Percentiles rank a stretch among this genome's conserved stretches.
Evolutionary conservation across 2,113 vertebrate genomes (phyloP).

Genomic region (Cynocephalus volans): DNA sequence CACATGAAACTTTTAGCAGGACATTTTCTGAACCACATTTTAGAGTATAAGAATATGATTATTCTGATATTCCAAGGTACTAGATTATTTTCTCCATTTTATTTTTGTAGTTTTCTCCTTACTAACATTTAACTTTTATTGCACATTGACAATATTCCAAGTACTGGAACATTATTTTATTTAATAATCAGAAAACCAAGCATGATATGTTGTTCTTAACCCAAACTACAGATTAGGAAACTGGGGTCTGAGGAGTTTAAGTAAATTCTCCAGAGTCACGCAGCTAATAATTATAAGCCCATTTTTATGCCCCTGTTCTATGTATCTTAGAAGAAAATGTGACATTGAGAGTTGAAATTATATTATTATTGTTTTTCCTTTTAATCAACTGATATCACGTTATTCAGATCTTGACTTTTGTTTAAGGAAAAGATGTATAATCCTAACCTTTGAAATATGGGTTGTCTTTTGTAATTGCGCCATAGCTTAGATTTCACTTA

Average conservation of each 20-base stretch:
- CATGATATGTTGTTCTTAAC: background rate
- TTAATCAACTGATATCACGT: background rate
- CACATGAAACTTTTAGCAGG: background rate
- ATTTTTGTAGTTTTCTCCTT: background rate
- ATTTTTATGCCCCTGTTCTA: background rate
- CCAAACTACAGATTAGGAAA: background rate
- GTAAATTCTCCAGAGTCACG: background rate
- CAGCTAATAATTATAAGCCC: background rate
- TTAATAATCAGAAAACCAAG: conserved; percentile 15
- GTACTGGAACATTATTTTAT: background rate
- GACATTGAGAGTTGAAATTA: background rate
- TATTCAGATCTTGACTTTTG: background rate
- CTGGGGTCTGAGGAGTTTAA: background rate
- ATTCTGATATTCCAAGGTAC: background rate
- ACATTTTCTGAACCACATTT: background rate
- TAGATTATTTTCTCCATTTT: background rate
- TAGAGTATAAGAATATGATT: background rate
- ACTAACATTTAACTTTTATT: background rate
- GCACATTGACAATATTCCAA: background rate
- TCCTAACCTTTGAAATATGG: background rate
- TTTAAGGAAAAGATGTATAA: background rate
- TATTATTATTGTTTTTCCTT: background rate
- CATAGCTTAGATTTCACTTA: background rate
- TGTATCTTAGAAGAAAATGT: background rate
- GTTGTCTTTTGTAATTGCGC: background rate